A percentile compares a stretch with the other conserved stretches of the same genome.
Conservation (phyloP, 2,113 vertebrate genomes). For the Galbula dea region DNA sequence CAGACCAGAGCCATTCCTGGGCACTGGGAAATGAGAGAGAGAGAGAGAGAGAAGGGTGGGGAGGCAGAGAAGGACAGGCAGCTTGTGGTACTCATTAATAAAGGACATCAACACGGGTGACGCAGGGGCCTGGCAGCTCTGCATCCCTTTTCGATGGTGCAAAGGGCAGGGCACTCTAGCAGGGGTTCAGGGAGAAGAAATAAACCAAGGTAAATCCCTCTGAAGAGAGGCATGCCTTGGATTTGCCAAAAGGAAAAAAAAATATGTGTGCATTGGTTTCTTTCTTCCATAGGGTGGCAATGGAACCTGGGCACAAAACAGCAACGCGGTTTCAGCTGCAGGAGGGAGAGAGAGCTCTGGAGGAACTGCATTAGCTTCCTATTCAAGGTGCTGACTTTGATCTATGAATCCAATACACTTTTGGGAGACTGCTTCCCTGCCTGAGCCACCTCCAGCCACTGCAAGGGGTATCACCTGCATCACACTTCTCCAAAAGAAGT, state of each 20-base stretch:
- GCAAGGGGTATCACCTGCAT: not conserved
- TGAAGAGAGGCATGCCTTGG: not conserved
- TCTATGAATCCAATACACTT: not conserved
- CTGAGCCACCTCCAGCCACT: not conserved
- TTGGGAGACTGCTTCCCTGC: not conserved
- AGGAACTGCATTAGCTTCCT: not conserved
- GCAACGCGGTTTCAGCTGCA: not conserved
- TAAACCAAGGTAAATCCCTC: not conserved
- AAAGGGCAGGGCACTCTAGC: not conserved
- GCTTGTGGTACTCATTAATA: not conserved
- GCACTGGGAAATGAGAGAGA: not conserved
- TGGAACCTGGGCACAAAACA: constrained; percentile 50
- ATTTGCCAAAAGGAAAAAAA: not conserved
- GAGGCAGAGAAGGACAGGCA: not conserved
- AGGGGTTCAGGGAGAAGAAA: not conserved
- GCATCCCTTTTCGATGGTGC: not conserved
- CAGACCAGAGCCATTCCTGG: not conserved
- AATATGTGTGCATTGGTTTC: constrained; percentile 52
- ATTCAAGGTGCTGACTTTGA: not conserved
- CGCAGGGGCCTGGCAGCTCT: fast-evolving
- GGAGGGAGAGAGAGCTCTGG: not conserved
- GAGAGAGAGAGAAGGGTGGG: not conserved
- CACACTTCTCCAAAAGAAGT: not conserved
- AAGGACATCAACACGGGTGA: not conserved
- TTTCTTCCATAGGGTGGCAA: constrained; percentile 58